Evolutionary conservation across 2,797 vertebrate species (phyloP).

Genomic region (Menidia menidia): DNA sequence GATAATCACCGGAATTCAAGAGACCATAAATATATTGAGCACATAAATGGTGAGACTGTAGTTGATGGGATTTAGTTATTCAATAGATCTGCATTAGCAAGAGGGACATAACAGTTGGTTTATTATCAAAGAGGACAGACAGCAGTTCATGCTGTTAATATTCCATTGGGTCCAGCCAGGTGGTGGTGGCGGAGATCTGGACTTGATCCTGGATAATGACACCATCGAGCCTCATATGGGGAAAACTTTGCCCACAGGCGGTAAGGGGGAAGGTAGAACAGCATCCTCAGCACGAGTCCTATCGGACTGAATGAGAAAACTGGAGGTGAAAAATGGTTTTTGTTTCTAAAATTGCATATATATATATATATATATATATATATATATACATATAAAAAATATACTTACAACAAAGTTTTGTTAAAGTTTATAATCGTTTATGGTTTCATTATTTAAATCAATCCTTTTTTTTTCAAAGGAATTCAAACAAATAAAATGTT

Average conservation of each 20-base stretch:
- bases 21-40: too few species aligned
- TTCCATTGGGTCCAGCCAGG: constrained; percentile 69
- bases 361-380: too few species aligned
- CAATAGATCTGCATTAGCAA: constrained; percentile 35
- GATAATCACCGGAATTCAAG: background rate
- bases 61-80: constrained; percentile 20
- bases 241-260: constrained; percentile 53
- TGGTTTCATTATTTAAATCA: too few species aligned
- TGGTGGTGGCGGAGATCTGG: constrained; percentile 59
- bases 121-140: constrained; percentile 35
- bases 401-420: too few species aligned
- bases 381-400: too few species aligned
- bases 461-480: too few species aligned
- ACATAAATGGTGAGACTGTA: background rate
- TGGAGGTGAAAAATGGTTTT: too few species aligned
- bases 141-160: constrained; percentile 66
- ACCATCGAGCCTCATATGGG: constrained; percentile 57
- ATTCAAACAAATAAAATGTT: too few species aligned
- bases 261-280: constrained; percentile 52
- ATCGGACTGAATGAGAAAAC: constrained; percentile 16
- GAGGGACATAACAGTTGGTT: constrained; percentile 50
- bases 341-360: too few species aligned
- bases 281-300: constrained; percentile 27
- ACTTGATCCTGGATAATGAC: constrained; percentile 75
- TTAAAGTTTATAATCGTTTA: too few species aligned